A percentile compares a stretch with the other conserved stretches of the same genome.
phyloP scores from a whole-genome alignment of 92 coral and sea anemone species.

The Parazoanthus swiftii region DNA sequence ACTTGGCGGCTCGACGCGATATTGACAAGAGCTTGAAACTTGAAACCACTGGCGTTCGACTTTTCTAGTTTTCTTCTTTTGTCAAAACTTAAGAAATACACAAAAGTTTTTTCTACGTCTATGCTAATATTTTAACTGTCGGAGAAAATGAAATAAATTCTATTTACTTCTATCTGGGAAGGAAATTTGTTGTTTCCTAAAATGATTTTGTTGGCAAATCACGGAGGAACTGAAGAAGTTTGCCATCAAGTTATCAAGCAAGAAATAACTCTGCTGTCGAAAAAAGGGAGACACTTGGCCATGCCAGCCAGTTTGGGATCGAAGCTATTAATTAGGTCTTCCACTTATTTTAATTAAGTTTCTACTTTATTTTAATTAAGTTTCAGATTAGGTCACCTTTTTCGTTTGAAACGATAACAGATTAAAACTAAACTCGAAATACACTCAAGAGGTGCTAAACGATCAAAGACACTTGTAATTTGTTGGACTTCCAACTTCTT shows the following conservation, averaged over 20 bases:
- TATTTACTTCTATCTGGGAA: slow-evolving; percentile 22
- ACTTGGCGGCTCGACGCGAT: neutral
- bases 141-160: slow-evolving; percentile 17
- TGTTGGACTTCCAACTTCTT: slow-evolving; percentile 2
- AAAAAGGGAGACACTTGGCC: slow-evolving; percentile 11
- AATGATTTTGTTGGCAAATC: slow-evolving; percentile 4
- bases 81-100: slow-evolving; percentile 20
- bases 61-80: slow-evolving; percentile 4
- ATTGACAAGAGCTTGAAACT: slow-evolving; percentile 38
- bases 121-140: slow-evolving; percentile 30
- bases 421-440: slow-evolving; percentile 1
- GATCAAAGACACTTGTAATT: slow-evolving; percentile 8
- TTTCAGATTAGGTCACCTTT: slow-evolving; percentile 34
- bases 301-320: slow-evolving; percentile 11
- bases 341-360: slow-evolving; percentile 4
- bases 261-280: slow-evolving; percentile 29
- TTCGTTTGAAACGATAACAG: slow-evolving; percentile 28
- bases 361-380: slow-evolving; percentile 36
- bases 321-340: slow-evolving; percentile 26
- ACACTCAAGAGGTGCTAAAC: neutral
- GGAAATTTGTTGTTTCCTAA: slow-evolving; percentile 40
- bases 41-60: slow-evolving; percentile 9
- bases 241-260: slow-evolving; percentile 20
- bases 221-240: neutral
- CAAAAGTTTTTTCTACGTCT: slow-evolving; percentile 21